These are phyloP conservation scores for Naja naja DNA, from an alignment of 2,113 vertebrate genomes.

Conservation along the genomic window DNA sequence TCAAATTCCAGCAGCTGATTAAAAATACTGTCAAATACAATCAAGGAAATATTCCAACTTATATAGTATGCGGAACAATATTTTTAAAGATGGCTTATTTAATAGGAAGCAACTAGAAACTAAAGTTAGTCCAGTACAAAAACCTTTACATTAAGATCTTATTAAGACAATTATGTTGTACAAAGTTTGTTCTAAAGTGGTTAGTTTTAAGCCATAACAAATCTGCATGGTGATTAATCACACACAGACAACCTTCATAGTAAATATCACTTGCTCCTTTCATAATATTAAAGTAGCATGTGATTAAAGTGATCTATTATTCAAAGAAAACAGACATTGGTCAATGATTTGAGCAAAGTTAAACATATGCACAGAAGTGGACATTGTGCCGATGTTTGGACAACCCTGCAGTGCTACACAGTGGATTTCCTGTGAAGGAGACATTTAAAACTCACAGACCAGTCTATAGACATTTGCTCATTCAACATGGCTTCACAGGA, in stretches of 20 bases:
- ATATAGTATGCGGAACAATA: not conserved
- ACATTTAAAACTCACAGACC: slow-evolving; percentile 48
- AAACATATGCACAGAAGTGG: slow-evolving; percentile 65
- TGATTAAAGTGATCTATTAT: slow-evolving; percentile 71
- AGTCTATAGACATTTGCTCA: slow-evolving; percentile 54
- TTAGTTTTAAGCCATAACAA: slow-evolving; percentile 3
- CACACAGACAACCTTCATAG: slow-evolving; percentile 55
- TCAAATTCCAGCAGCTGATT: not conserved
- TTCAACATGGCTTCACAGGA: slow-evolving; percentile 54
- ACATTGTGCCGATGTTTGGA: slow-evolving; percentile 77
- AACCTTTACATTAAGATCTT: slow-evolving; percentile 23
- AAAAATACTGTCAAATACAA: not conserved
- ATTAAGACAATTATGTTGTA: slow-evolving; percentile 24
- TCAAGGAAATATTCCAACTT: not conserved
- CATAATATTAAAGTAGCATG: slow-evolving; percentile 43
- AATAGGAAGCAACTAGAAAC: slow-evolving; percentile 23
- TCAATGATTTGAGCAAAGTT: slow-evolving; percentile 50
- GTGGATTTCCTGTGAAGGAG: slow-evolving; percentile 72
- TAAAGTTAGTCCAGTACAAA: slow-evolving; percentile 16
- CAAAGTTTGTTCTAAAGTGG: not conserved
- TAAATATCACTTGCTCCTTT: slow-evolving; percentile 54
- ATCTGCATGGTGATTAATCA: slow-evolving; percentile 64
- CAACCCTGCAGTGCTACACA: slow-evolving; percentile 65
- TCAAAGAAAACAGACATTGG: slow-evolving; percentile 72
- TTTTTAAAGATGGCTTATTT: not conserved